Percentiles rank a stretch among this genome's conserved stretches.
Conservation (phyloP, 2,113 vertebrate genomes). For the Cavia porcellus region DNA sequence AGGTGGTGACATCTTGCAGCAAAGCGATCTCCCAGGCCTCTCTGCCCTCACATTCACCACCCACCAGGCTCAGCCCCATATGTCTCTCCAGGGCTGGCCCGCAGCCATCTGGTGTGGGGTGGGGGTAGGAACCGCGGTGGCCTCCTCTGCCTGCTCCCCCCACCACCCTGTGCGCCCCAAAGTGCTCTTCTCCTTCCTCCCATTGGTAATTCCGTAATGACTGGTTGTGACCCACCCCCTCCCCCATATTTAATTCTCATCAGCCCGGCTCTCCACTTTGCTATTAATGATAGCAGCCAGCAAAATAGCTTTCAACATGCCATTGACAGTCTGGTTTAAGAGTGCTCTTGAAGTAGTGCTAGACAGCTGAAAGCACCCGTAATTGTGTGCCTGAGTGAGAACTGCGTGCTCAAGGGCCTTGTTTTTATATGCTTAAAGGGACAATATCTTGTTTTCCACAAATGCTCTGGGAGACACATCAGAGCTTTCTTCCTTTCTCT, state of each 20-base stretch:
- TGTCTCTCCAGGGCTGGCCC: constrained; percentile 72
- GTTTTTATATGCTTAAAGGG: constrained; percentile 95
- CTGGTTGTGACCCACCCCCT: constrained; percentile 80
- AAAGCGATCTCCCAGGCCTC: constrained; percentile 39
- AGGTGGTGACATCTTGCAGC: constrained; percentile 73
- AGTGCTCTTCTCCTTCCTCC: constrained; percentile 14
- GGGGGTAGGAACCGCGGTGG: background rate
- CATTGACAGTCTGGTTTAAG: constrained; percentile 92
- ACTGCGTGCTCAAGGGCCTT: constrained; percentile 93
- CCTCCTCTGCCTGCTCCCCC: background rate
- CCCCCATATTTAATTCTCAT: constrained; percentile 93
- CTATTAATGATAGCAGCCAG: constrained; percentile 95
- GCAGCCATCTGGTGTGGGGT: constrained; percentile 5
- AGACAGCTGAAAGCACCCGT: constrained; percentile 96
- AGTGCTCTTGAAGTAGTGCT: constrained; percentile 94
- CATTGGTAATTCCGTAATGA: constrained; percentile 83
- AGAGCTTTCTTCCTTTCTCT: constrained; percentile 64
- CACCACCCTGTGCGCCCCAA: background rate
- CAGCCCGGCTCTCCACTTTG: constrained; percentile 92
- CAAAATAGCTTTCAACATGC: constrained; percentile 96
- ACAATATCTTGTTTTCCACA: constrained; percentile 92
- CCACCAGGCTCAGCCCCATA: constrained; percentile 27
- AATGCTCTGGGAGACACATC: constrained; percentile 82
- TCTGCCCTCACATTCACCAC: background rate
- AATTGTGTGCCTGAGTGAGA: constrained; percentile 95